phyloP scores from a whole-genome alignment of 2,797 vertebrate genomes.

The Lutjanus argentimaculatus region DNA sequence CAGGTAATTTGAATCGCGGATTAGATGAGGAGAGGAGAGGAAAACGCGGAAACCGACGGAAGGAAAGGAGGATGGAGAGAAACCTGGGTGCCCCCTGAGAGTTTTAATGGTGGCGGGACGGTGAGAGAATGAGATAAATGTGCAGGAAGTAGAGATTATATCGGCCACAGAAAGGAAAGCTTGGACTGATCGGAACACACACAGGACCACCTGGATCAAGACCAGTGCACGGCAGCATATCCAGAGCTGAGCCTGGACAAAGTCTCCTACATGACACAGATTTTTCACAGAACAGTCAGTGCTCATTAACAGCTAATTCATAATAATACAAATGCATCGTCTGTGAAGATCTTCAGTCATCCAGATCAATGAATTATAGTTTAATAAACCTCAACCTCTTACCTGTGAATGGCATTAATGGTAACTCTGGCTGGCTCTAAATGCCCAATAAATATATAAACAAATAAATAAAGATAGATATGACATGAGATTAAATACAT shows the following conservation, averaged over 20 bases:
- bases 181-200: slow-evolving; percentile 18
- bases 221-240: neutral
- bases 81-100: slow-evolving; percentile 38
- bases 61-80: slow-evolving; percentile 24
- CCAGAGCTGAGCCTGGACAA: neutral
- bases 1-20: slow-evolving; percentile 75
- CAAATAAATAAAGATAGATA: neutral
- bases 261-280: neutral
- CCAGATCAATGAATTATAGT: neutral
- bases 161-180: slow-evolving; percentile 21
- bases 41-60: slow-evolving; percentile 37
- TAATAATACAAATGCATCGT: neutral
- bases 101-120: slow-evolving; percentile 43
- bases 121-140: slow-evolving; percentile 35
- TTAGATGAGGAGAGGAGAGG: slow-evolving; percentile 62
- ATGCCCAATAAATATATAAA: neutral
- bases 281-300: neutral
- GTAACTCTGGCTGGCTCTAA: neutral
- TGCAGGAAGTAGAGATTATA: slow-evolving; percentile 53
- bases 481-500: no score
- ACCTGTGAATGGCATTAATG: neutral
- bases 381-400: neutral
- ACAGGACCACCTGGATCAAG: slow-evolving; percentile 12
- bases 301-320: neutral
- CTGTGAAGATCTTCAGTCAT: slow-evolving; percentile 4